Evolutionary conservation across 1,140 invertebrate genomes (phyloP).

Genomic region (Antheraea mylitta): DNA sequence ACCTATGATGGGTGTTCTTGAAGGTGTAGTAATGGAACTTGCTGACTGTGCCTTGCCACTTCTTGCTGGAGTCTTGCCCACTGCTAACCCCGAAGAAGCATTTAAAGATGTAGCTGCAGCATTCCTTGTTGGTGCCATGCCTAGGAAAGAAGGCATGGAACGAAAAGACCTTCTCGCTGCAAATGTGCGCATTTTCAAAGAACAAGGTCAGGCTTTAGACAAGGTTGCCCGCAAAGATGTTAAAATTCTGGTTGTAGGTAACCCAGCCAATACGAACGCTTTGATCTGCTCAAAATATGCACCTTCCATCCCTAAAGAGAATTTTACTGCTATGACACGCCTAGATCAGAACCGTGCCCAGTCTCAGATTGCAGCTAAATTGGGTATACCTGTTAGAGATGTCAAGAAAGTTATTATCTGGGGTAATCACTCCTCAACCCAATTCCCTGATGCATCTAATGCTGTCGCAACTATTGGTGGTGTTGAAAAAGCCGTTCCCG

Average conservation of each 20-base stretch:
- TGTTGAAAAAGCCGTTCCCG: conserved; percentile 80
- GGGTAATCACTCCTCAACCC: conserved; percentile 99
- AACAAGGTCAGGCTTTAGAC: conserved; percentile 95
- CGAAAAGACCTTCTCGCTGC: conserved; percentile 97
- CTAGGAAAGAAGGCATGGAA: conserved; percentile 99
- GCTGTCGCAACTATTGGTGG: conserved; percentile 84
- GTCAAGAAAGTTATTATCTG: conserved; percentile 98
- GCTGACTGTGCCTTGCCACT: conserved; percentile 97
- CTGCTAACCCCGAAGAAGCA: conserved; percentile 91
- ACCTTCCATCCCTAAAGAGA: conserved; percentile 97
- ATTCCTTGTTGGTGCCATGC: conserved; percentile 99
- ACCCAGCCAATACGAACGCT: conserved; percentile 99
- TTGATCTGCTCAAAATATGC: conserved; percentile 97
- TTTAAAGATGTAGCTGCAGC: conserved; percentile 98
- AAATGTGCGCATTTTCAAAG: conserved; percentile 99
- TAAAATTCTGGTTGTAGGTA: conserved; percentile 97
- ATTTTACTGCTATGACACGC: conserved; percentile 99
- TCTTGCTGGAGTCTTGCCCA: conserved; percentile 90
- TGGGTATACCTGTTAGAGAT: conserved; percentile 84
- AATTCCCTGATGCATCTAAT: conserved; percentile 97
- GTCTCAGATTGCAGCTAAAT: conserved; percentile 87
- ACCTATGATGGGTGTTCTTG: conserved; percentile 95
- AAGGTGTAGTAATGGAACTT: conserved; percentile 98
- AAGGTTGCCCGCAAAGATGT: conserved; percentile 96
- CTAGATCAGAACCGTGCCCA: conserved; percentile 98